Evolutionary conservation across 2,113 vertebrate species (phyloP).

Genomic region (Antigone vipio): DNA sequence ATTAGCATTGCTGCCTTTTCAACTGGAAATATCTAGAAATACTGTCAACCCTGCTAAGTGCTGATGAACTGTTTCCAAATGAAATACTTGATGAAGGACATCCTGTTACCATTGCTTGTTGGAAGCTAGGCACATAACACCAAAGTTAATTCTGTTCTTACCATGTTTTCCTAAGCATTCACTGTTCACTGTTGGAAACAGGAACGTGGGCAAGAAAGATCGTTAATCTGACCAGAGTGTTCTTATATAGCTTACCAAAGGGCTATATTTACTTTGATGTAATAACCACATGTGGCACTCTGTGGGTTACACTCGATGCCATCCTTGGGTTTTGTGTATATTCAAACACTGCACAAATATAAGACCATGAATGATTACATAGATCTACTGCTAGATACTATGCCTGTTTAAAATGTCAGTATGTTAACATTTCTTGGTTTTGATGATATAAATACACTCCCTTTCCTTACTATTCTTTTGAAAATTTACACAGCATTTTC

Average conservation of each 20-base stretch:
- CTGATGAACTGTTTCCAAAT: not conserved
- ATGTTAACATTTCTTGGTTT: not conserved
- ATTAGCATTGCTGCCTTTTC: not conserved
- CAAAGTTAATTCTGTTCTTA: not conserved
- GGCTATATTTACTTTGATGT: not conserved
- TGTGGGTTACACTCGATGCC: not conserved
- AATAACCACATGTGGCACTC: not conserved
- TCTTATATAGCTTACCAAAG: not conserved
- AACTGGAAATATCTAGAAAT: not conserved
- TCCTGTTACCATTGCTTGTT: not conserved
- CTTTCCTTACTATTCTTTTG: not conserved
- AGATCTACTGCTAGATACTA: not conserved
- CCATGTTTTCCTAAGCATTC: not conserved
- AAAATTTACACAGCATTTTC: not conserved
- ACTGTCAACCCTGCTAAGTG: not conserved
- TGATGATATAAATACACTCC: not conserved
- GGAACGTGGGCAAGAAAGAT: not conserved
- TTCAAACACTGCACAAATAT: not conserved
- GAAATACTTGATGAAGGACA: not conserved
- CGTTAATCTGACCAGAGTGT: not conserved
- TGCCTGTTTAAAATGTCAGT: not conserved
- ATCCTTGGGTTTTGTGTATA: not conserved
- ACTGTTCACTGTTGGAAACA: not conserved
- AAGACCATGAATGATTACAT: not conserved
- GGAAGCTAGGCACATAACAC: not conserved